Evolutionary conservation across 1,140 invertebrate genomes (phyloP), one percentile per base, ranked within the genome.

Genomic region (Babylonia areolata): DNA sequence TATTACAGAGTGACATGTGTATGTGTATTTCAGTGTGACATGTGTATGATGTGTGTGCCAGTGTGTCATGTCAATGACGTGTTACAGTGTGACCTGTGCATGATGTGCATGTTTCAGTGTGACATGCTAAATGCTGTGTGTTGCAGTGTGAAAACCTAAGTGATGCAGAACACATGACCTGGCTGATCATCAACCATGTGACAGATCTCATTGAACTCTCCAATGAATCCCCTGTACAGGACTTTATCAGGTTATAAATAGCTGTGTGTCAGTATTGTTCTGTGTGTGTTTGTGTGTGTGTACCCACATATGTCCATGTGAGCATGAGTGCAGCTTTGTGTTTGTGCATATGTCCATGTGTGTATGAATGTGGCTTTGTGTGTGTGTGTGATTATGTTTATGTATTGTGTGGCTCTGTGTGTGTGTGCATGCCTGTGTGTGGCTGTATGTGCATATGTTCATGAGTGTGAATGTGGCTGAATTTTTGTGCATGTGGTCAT

Each of bases 121-220:
- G 6, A 73, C 17, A 73, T 35, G 71, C 31, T 9, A 9, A 23
- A 12, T 39, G 6, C 6, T 40, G 35, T 6, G 37, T 37, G 20
- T 77, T 77, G 40, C 88, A 96, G 92, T 96, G 95, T 92, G 96
- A 97, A 90, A 96, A 96, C 91, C 94, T 97, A 20, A 95, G 95
- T 84, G 96, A 97, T 92, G 96, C 95, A 3, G 96, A 97, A 39
- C 96, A 97, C 85, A 93, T 97, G 54, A 96, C 96, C 0, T 97
- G 97, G 97, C 93, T 97, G n/a, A 93, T 97, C 35, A 95, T 96
- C 1, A 96, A 97, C 91, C 96, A 97, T 89, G 96, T 97, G 0
- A 95, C 96, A 88, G 95, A 96, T 37, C 94, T 97, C 0, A 95
- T 97, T 23, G 93, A 95, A 51, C 92, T 96, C 9, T 95, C 95